Percentiles rank a stretch among this genome's conserved stretches.
Conservation (phyloP, 2,888 invertebrate species). For the Coenonympha arcania region DNA sequence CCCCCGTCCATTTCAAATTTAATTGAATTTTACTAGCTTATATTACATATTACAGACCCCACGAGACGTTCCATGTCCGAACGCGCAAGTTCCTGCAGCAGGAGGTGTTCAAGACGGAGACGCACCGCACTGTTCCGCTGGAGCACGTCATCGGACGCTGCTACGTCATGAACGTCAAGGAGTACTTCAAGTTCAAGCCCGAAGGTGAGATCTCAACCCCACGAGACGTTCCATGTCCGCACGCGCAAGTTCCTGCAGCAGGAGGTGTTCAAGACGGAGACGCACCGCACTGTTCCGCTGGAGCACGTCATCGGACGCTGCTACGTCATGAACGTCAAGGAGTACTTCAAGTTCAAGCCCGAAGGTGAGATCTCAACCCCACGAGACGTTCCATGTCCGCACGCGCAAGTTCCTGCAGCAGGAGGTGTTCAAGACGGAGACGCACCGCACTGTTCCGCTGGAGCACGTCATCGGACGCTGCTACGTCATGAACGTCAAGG, state of each 20-base stretch:
- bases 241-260: constrained; percentile 96
- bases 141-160: constrained; percentile 91
- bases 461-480: constrained; percentile 91
- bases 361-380: constrained; percentile 75
- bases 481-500: constrained; percentile 93
- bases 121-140: constrained; percentile 86
- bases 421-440: constrained; percentile 96
- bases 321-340: constrained; percentile 93
- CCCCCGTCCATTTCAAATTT: too few species aligned
- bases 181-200: constrained; percentile 92
- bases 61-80: constrained; percentile 96
- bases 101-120: constrained; percentile 96
- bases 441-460: constrained; percentile 86
- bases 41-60: constrained; percentile 78
- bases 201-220: constrained; percentile 75
- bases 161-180: constrained; percentile 93
- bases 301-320: constrained; percentile 91
- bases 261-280: constrained; percentile 96
- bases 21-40: too few species aligned
- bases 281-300: constrained; percentile 86
- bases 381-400: constrained; percentile 95
- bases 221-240: constrained; percentile 95
- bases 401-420: constrained; percentile 96
- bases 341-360: constrained; percentile 92
- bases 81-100: constrained; percentile 96